Evolutionary conservation across 2,888 invertebrate species (phyloP), one percentile per base, ranked within the genome.

Genomic region (Mayetiola destructor): DNA sequence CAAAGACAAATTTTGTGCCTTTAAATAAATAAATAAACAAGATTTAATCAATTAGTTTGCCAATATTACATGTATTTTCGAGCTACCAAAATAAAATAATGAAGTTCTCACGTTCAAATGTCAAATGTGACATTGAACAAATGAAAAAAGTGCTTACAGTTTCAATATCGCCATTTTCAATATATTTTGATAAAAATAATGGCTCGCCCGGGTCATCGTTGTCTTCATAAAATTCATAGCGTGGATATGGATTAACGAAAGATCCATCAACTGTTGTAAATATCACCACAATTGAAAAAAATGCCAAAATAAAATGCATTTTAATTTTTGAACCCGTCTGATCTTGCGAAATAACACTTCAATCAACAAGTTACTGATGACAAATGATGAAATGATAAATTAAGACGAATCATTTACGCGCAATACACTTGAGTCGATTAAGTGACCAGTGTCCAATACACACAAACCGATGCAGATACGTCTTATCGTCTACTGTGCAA

Each of bases 161-260:
- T 18, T 80, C 75, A 56, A 85, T 78, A 64, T 83, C 79, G 6
- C 86, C 86, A 58, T 73, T 76, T 67, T 86, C 80, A 30, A 90
- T 78, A 56, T 80, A 76, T 1, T 85, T 85, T 0, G 89, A 87
- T 29, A 90, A 75, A 64, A 85, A 84, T 9, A 90, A 71, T 2
- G 89, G 88, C 27, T 79, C 65, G 0, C 73, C 73, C 0, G 72
- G 69, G 64, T 73, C 70, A 4, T 65, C 69, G 12, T 62, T 65
- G 61, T 70, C 69, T 1, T 61, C 58, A 56, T 61, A 69, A 42
- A 58, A 59, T 21, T 64, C 56, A 57, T 62, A 70, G 2, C 68
- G 64, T 1, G 73, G 73, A 66, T 73, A 73, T 1, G 69, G 70
- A 63, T 73, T 73, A 5, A 73, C 63, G 59, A 72, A 72, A 57